Conservation (phyloP, 2,797 vertebrate species). For the Australoheros facetus region DNA sequence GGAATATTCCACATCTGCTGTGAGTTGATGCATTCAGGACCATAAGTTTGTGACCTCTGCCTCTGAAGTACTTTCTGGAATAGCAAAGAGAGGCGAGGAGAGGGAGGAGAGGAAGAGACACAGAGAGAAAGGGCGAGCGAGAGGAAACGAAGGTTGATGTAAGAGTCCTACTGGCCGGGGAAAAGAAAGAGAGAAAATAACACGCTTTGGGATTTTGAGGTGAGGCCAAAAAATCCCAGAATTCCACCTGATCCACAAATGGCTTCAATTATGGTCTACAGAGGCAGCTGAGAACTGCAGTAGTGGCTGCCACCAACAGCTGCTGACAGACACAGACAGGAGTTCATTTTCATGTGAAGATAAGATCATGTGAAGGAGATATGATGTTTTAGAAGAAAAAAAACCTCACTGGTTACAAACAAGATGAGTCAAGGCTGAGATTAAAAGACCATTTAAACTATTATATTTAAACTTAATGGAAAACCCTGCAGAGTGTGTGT, state of each 20-base stretch:
- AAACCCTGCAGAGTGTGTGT: not conserved
- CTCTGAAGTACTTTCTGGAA: slow-evolving; percentile 57
- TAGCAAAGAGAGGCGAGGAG: slow-evolving; percentile 45
- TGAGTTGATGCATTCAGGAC: slow-evolving; percentile 43
- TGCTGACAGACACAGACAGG: slow-evolving; percentile 60
- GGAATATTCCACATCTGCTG: slow-evolving; percentile 68
- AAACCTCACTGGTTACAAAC: slow-evolving; percentile 3
- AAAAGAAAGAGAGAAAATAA: slow-evolving; percentile 77
- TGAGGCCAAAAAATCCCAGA: slow-evolving; percentile 86
- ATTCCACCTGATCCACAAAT: slow-evolving; percentile 90
- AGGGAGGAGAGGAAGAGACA: slow-evolving; percentile 15
- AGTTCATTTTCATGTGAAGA: slow-evolving; percentile 44
- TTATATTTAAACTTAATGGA: not conserved
- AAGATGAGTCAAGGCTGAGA: slow-evolving; percentile 16
- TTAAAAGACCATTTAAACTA: not conserved
- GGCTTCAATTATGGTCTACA: slow-evolving; percentile 90
- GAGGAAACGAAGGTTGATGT: slow-evolving; percentile 69
- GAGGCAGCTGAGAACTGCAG: slow-evolving; percentile 78
- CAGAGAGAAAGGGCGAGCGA: slow-evolving; percentile 31
- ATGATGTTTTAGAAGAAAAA: slow-evolving; percentile 6
- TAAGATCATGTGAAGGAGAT: slow-evolving; percentile 37
- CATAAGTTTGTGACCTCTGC: slow-evolving; percentile 60
- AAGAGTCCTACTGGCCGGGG: slow-evolving; percentile 62
- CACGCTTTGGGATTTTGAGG: slow-evolving; percentile 87
- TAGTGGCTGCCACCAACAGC: slow-evolving; percentile 73